A percentile compares a stretch with the other conserved stretches of the same genome.
phyloP scores from a whole-genome alignment of 1,140 invertebrate species.

The Archegozetes longisetosus region DNA sequence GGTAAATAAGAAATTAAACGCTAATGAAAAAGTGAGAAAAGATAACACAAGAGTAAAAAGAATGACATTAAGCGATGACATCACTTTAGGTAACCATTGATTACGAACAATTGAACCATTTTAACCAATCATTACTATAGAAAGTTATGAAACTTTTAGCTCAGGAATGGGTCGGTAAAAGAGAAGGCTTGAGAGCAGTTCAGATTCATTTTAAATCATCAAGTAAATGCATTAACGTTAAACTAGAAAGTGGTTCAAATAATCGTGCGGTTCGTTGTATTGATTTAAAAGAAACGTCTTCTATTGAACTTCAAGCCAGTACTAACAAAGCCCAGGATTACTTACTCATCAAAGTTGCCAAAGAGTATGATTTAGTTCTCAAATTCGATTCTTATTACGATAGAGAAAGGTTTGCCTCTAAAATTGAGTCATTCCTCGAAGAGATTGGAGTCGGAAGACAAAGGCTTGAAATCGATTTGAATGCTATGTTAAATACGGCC shows the following conservation, averaged over 20 bases:
- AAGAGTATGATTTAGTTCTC: conserved; percentile 43
- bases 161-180: conserved; percentile 33
- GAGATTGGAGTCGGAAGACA: conserved; percentile 21
- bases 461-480: conserved; percentile 23
- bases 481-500: conserved; percentile 27
- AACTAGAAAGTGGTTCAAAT: conserved; percentile 26
- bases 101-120: background rate
- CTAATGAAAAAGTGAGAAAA: conserved; percentile 1
- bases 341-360: conserved; percentile 36
- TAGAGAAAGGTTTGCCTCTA: conserved; percentile 25
- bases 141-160: conserved; percentile 29
- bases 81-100: conserved; percentile 11
- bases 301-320: conserved; percentile 24
- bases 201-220: conserved; percentile 28
- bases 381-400: conserved; percentile 28
- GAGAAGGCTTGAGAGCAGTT: conserved; percentile 29
- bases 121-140: conserved; percentile 2
- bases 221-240: conserved; percentile 25
- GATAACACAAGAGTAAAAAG: conserved; percentile 15
- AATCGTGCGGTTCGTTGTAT: conserved; percentile 27
- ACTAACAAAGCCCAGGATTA: conserved; percentile 21
- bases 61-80: conserved; percentile 13
- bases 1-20: conserved; percentile 1
- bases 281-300: conserved; percentile 24
- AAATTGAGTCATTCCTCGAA: conserved; percentile 27